Conservation (phyloP, 2,888 invertebrate species). For the Drosophila stalkeri region DNA sequence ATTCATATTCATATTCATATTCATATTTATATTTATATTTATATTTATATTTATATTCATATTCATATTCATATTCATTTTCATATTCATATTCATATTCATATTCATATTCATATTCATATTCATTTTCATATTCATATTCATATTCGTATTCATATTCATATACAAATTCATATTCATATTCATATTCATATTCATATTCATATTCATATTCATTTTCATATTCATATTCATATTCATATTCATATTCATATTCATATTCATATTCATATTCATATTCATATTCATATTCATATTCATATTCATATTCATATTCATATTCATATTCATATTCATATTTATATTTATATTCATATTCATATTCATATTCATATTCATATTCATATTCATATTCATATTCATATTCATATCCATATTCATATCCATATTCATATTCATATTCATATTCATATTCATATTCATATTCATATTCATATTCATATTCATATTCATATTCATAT, state of each 20-base stretch:
- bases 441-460: not conserved
- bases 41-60: not conserved
- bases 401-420: too few relatives aligned
- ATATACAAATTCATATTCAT: slow-evolving; percentile 2
- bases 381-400: too few relatives aligned
- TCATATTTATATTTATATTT: not conserved
- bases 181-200: not conserved
- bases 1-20: not conserved
- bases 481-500: not conserved
- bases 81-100: not conserved
- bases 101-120: not conserved
- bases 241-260: too few relatives aligned
- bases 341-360: too few relatives aligned
- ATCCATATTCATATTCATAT: too few relatives aligned
- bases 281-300: too few relatives aligned
- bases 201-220: not conserved
- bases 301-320: too few relatives aligned
- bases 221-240: too few relatives aligned
- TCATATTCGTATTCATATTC: not conserved
- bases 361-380: too few relatives aligned
- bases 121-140: not conserved
- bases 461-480: not conserved
- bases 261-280: too few relatives aligned
- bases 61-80: not conserved
- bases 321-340: too few relatives aligned